Evolutionary conservation across 2,797 vertebrate species (phyloP), one percentile per base, ranked within the genome.

Genomic region (Florisuga fusca): DNA sequence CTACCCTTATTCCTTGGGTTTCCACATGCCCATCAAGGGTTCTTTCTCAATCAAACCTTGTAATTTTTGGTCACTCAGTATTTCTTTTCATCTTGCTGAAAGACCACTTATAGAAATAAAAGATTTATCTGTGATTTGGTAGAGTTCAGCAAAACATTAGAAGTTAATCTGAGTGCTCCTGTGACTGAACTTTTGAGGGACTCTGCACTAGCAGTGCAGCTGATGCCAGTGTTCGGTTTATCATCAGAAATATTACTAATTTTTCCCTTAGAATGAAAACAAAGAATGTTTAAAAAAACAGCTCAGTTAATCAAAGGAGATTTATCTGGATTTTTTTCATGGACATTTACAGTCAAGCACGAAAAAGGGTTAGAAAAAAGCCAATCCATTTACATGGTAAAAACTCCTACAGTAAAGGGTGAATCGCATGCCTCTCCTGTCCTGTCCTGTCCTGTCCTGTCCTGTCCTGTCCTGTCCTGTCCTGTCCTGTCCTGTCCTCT

Each of bases 401-500:
- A 41, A 7, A 15, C 33, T 74, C 16, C 10, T 41, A 6, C 26
- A n/a, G n/a, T 62, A 58, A 58, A 68, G 51, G 9, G 20, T 29
- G 5, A 53, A 6, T 45, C 58, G 2, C 38, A 20, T 58, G 2
- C 36, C 0, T 71, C 0, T 34, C 38, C 5, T 53, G 1, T 59
- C 3, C 2, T 25, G n/a, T n/a, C 12, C 23, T 26, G 15, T 51
- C 25, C 25, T 50, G 13, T 50, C 23, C 4, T 7, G 4, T 10
- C 7, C 48, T 50, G 7, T 8, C 3, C 2, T 25, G 6, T 19
- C 12, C 22, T 50, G n/a, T n/a, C 12, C 23, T 26, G 15, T 51
- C 25, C 25, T 50, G 13, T 50, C 23, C 4, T 7, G 4, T 10
- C 7, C 48, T 50, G 7, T 8, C 3, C 2, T 25, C 7, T 19